Evolutionary conservation across 2,888 invertebrate species (phyloP).

Genomic region (Amiota communis): DNA sequence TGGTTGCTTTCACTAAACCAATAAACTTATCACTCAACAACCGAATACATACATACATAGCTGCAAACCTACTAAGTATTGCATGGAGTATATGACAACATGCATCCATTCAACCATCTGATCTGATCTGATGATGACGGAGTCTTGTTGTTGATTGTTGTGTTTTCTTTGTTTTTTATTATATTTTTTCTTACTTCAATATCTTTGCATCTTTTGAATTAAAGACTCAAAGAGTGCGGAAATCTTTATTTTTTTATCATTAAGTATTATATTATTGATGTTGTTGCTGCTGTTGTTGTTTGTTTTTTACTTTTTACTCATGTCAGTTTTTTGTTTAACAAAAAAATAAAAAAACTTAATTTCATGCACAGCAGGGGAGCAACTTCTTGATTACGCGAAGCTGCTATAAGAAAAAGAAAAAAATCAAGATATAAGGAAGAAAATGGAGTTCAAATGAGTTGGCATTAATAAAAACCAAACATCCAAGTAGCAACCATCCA

Average conservation of each 20-base stretch:
- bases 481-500: not conserved
- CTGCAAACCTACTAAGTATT: not conserved
- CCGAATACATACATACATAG: not conserved
- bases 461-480: not conserved
- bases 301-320: constrained; percentile 5
- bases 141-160: too few species aligned
- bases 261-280: constrained; percentile 1
- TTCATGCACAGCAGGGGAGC: constrained; percentile 14
- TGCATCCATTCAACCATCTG: too few species aligned
- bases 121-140: too few species aligned
- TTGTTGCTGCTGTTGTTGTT: constrained; percentile 11
- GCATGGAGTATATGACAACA: too few species aligned
- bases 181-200: too few species aligned
- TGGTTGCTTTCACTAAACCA: constrained; percentile 1
- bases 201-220: too few species aligned
- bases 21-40: constrained; percentile 14
- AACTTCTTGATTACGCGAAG: constrained; percentile 15
- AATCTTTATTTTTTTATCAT: constrained; percentile 7
- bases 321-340: constrained; percentile 3
- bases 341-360: constrained; percentile 12
- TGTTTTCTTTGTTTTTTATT: too few species aligned
- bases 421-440: not conserved
- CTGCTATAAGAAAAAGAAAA: not conserved
- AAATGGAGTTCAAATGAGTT: not conserved
- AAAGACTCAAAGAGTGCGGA: not conserved